Percentiles rank a stretch among this genome's conserved stretches.
Evolutionary conservation across 2,797 vertebrate species (phyloP).

Genomic region (Smutsia temminckii): DNA sequence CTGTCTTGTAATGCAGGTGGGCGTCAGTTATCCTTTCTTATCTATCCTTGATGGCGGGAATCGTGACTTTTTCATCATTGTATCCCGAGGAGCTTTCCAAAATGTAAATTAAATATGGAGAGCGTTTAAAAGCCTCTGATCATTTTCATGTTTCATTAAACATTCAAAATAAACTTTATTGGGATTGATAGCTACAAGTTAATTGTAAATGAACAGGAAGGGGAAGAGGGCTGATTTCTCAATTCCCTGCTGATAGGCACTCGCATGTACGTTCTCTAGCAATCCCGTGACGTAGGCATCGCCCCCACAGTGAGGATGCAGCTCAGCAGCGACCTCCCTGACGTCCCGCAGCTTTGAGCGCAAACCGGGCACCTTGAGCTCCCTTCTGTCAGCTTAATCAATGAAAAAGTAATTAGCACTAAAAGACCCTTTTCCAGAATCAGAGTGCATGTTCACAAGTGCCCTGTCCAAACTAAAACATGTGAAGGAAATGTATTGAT

Average conservation of each 20-base stretch:
- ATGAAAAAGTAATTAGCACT: neutral
- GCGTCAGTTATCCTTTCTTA: neutral
- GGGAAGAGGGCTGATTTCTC: neutral
- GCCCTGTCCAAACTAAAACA: neutral
- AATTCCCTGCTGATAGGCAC: neutral
- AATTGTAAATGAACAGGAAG: neutral
- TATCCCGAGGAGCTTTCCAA: neutral
- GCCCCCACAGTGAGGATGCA: neutral
- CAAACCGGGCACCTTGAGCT: slow-evolving; percentile 5
- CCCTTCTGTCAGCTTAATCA: neutral
- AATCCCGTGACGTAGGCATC: neutral
- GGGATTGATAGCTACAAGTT: neutral
- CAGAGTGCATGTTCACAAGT: neutral
- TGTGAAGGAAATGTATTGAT: slow-evolving; percentile 1
- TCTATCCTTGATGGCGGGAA: neutral
- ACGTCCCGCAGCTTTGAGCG: neutral
- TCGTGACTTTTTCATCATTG: neutral
- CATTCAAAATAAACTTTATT: neutral
- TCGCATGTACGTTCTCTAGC: neutral
- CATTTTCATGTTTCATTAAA: neutral
- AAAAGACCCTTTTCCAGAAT: slow-evolving; percentile 13
- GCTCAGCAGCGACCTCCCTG: neutral
- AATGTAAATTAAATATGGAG: neutral
- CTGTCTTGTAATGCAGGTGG: neutral
- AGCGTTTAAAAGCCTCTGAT: neutral